Evolutionary conservation across 2,888 invertebrate species (phyloP), one percentile per base, ranked within the genome.

Genomic region (Dendrolimus houi): DNA sequence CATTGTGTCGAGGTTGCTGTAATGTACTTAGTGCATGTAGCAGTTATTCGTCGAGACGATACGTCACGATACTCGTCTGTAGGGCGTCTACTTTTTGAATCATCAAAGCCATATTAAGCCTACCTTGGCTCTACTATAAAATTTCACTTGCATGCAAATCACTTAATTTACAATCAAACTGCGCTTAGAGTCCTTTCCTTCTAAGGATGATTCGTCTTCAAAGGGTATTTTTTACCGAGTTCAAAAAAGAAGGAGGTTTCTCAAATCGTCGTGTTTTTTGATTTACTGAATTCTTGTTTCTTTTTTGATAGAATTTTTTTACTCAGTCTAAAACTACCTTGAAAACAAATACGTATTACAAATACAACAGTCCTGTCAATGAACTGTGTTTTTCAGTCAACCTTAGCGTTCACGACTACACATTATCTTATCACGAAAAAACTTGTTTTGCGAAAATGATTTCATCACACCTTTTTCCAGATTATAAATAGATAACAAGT

Each of bases 11-110:
- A 74, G 77, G 76, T 73, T 75, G 78, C 75, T 47, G 47, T 47
- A 47, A 47, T 67, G 70, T 74, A 65, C 66, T 70, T 72, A 72
- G 74, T 81, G 82, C 79, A 77, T 75, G 72, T 75, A 75, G 77
- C 77, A 70, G 69, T 65, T 64, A 74, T 67, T 68, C 72, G 71
- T 70, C 79, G 71, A 72, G 77, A 76, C 77, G 66, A 64, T 65
- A 77, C 84, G 87, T 86, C 85, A 88, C 83, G 87, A 87, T 85
- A 72, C 75, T 74, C 70, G 88, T 89, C 88, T 89, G 81, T 81
- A 74, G 69, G 65, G 69, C 73, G 89, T 89, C 88, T 89, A 70
- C 82, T 79, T 66, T 76, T 79, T 78, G 77, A 81, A 72, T 81
- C 79, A 79, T 75, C 66, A 47, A 29, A 29, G 3, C 29, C 29